phyloP scores from a whole-genome alignment of 2,113 vertebrate genomes.

The Dromaius novaehollandiae region DNA sequence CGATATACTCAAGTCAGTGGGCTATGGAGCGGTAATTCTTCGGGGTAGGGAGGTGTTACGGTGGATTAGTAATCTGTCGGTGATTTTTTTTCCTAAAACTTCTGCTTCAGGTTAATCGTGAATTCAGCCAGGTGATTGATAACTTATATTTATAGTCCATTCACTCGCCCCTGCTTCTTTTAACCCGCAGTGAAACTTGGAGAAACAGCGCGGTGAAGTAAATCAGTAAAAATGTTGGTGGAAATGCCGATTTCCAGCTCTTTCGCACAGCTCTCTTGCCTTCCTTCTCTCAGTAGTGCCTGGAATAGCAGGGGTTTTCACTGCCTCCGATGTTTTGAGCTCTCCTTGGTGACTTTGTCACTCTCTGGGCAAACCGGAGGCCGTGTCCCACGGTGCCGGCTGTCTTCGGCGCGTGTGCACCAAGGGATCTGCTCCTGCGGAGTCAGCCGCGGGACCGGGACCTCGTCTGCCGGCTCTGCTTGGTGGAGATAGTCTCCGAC shows the following conservation, averaged over 20 bases:
- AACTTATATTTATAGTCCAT: rapidly evolving
- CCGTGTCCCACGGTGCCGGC: background rate
- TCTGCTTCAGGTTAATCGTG: background rate
- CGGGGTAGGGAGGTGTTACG: rapidly evolving
- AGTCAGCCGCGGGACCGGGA: background rate
- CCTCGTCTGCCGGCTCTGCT: background rate
- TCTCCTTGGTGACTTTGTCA: background rate
- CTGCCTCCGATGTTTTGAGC: background rate
- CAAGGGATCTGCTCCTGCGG: background rate
- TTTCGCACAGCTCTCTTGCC: background rate
- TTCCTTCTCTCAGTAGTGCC: rapidly evolving
- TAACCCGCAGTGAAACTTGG: rapidly evolving
- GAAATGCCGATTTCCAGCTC: background rate
- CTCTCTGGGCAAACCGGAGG: rapidly evolving
- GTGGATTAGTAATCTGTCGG: rapidly evolving
- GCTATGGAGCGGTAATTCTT: background rate
- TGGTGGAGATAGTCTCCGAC: rapidly evolving
- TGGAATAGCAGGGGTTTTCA: background rate
- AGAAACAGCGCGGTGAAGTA: background rate
- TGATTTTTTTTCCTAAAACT: background rate
- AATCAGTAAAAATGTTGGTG: background rate
- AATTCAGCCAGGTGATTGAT: background rate
- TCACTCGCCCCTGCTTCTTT: rapidly evolving
- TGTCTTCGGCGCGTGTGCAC: rapidly evolving
- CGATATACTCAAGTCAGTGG: rapidly evolving